These are phyloP conservation scores for Limnodromus scolopaceus DNA, from an alignment of 2,797 vertebrate species.

Conservation along the genomic window DNA sequence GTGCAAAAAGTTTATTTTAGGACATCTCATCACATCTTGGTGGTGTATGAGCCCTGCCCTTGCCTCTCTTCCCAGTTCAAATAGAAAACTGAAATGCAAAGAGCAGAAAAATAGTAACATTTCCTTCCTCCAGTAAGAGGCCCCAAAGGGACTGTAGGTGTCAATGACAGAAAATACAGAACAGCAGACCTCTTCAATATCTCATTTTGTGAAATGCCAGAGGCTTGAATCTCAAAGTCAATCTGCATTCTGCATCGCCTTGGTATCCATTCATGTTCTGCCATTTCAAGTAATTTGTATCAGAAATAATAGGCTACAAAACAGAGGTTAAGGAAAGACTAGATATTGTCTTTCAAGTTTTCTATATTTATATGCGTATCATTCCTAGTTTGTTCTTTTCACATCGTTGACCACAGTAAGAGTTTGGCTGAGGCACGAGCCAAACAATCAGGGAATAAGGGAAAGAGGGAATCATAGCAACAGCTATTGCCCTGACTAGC, in stretches of 20 bases:
- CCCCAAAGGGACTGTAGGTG: background rate
- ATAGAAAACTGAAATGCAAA: background rate
- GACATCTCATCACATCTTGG: background rate
- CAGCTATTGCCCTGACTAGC: background rate
- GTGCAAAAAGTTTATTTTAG: background rate
- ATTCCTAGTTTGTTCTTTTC: background rate
- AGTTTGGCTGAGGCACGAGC: rapidly evolving
- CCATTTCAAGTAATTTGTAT: background rate
- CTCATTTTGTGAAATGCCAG: background rate
- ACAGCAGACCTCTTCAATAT: background rate
- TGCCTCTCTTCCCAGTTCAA: background rate
- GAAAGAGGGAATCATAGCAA: background rate
- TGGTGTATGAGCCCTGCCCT: rapidly evolving
- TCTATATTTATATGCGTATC: background rate
- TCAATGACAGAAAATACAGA: background rate
- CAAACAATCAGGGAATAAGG: background rate
- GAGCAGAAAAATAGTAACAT: background rate
- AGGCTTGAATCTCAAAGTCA: background rate
- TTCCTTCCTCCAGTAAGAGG: background rate
- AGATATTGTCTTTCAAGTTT: background rate
- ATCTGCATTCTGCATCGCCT: background rate
- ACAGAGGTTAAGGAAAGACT: background rate
- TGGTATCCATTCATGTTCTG: background rate
- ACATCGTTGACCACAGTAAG: background rate
- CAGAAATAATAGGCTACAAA: background rate